Percentiles rank a stretch among this genome's conserved stretches.
Conservation (phyloP, 1,140 invertebrate species). For the Rhagoletis pomonella region DNA sequence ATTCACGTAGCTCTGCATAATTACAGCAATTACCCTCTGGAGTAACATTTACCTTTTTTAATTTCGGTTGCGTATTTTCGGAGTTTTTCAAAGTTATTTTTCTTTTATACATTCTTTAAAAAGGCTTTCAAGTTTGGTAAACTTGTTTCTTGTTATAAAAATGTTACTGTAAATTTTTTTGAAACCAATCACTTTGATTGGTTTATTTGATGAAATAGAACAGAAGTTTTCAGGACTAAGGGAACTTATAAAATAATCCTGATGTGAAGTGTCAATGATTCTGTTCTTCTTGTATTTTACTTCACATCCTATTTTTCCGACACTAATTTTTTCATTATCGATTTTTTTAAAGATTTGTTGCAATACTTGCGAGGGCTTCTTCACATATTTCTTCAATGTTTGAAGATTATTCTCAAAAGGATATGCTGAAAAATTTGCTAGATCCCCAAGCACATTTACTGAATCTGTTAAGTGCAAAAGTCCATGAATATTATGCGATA, state of each 20-base stretch:
- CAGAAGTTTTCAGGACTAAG: background rate
- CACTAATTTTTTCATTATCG: background rate
- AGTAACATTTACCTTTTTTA: too few species aligned
- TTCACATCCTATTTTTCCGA: background rate
- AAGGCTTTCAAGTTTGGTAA: too few species aligned
- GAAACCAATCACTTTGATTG: background rate
- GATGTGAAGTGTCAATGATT: background rate
- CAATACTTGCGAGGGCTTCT: conserved; percentile 22
- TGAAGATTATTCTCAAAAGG: conserved; percentile 14
- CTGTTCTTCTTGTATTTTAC: conserved; percentile 2
- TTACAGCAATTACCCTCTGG: too few species aligned
- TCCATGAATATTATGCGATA: conserved; percentile 24
- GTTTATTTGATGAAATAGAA: background rate
- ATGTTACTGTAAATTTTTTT: background rate
- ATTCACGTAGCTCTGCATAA: too few species aligned
- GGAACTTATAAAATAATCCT: background rate
- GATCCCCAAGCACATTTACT: background rate
- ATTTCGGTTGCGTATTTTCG: too few species aligned
- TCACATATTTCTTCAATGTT: background rate
- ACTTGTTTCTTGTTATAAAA: too few species aligned
- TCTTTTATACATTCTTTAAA: too few species aligned
- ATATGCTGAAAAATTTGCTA: background rate
- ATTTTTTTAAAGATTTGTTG: background rate
- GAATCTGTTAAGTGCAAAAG: background rate
- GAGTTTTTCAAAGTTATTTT: too few species aligned